Base-by-base conservation (phyloP, 2,113 vertebrate genomes). In the Phasianus colchicus region DNA sequence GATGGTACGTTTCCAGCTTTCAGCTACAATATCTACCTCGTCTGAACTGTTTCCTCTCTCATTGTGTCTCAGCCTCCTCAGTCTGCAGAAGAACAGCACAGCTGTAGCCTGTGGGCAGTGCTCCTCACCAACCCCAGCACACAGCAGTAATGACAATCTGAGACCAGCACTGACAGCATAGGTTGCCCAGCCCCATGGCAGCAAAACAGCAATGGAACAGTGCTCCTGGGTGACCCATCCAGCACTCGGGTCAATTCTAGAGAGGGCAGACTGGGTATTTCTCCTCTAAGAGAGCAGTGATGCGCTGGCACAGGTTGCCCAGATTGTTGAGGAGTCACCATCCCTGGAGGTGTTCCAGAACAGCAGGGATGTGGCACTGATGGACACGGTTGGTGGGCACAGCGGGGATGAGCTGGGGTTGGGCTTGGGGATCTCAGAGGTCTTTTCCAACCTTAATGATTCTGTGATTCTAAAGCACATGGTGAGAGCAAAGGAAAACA, bases 21-120 rank as follows among this genome's bases (percentile, higher is more conserved):
- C 70, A 83, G 85, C 21, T 29, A 9, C 13, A 1, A 3, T 17
- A 42, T 8, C 74, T 40, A 25, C 61, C 84, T 55, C 45, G 2
- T 36, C 83, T n/a, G 64, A 58, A n/a, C 69, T 11, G n/a, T 0
- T 50, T 54, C 17, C 43, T 69, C 52, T 48, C 38, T 76, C 52
- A 52, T 69, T 24, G 2, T 1, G 6, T 6, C 55, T 40, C 1
- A 0, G 36, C n/a, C 74, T 19, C 30, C 32, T 70, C 3, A 8
- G 54, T 27, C 83, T 78, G 65, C 65, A 20, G 5, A 75, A 72
- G 16, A 34, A 12, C 60, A 6, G 18, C 2, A 6, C 20, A 45
- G 75, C 9, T 42, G 34, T 30, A 13, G 55, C 32, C 69, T 10
- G 65, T 27, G 54, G 1, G 3, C 20, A 63, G 71, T 40, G 50